Conservation (phyloP, 2,888 invertebrate genomes). For the Trissolcus japonicus region DNA sequence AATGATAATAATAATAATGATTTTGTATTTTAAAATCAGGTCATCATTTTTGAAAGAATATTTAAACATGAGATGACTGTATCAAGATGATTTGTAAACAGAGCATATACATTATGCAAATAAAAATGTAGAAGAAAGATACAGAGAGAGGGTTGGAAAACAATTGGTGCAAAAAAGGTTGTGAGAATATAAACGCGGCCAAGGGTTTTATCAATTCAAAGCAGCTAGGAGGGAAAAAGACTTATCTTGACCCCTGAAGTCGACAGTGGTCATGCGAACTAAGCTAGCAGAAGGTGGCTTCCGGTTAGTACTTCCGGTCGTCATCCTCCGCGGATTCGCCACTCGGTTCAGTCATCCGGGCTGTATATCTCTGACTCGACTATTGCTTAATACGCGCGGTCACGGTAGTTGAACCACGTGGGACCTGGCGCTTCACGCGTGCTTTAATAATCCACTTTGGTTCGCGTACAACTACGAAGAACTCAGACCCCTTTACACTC, state of each 20-base stretch:
- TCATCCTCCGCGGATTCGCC: conserved; percentile 55
- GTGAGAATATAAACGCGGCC: conserved; percentile 23
- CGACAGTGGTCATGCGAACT: conserved; percentile 69
- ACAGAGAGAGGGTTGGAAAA: not conserved
- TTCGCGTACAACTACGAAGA: conserved; percentile 40
- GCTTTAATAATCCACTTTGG: conserved; percentile 59
- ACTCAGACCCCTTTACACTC: conserved; percentile 7
- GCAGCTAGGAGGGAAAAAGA: conserved; percentile 66
- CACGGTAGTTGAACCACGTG: conserved; percentile 74
- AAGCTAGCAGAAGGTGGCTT: conserved; percentile 66
- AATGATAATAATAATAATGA: too few relatives aligned
- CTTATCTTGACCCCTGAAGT: conserved; percentile 68
- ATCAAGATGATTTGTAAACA: too few relatives aligned
- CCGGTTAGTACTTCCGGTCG: conserved; percentile 68
- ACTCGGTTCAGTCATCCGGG: conserved; percentile 59
- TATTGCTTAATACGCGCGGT: conserved; percentile 70
- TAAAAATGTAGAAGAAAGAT: too few relatives aligned
- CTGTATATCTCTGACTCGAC: conserved; percentile 59
- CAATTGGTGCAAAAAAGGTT: conserved; percentile 32
- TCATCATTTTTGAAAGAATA: too few relatives aligned
- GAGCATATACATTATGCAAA: too few relatives aligned
- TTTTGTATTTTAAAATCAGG: too few relatives aligned
- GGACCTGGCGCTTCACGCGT: conserved; percentile 67
- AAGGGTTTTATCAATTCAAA: conserved; percentile 61
- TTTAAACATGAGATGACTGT: too few relatives aligned